Conservation (phyloP, 2,113 vertebrate species). For the Bombycilla garrulus region DNA sequence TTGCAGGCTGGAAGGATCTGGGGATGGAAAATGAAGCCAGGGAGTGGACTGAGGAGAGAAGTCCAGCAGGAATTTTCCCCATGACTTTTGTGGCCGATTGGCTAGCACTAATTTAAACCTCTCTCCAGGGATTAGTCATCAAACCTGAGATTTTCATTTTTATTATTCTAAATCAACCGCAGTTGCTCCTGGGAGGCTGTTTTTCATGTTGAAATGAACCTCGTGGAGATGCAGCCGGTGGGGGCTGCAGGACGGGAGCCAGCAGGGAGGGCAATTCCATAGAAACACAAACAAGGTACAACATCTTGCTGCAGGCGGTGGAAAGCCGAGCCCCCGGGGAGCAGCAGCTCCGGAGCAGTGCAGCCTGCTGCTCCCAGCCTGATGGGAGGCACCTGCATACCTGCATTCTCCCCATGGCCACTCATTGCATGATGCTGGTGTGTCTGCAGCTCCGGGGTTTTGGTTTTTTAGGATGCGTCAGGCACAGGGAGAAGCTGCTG, state of each 20-base stretch:
- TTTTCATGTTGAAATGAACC: slow-evolving; percentile 35
- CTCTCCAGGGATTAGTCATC: slow-evolving; percentile 51
- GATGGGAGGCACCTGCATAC: background rate
- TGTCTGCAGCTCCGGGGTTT: fast-evolving
- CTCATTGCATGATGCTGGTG: fast-evolving
- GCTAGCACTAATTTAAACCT: slow-evolving; percentile 32
- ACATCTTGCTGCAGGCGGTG: background rate
- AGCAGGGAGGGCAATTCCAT: slow-evolving; percentile 16
- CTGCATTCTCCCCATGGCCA: background rate
- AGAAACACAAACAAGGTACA: slow-evolving; percentile 64
- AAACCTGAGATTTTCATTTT: slow-evolving; percentile 41
- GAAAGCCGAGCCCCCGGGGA: background rate
- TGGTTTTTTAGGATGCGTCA: background rate
- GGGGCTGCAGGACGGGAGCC: slow-evolving; percentile 22
- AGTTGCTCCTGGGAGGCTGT: slow-evolving; percentile 30
- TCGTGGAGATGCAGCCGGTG: background rate
- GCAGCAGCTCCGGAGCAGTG: background rate
- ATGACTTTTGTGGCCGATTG: slow-evolving; percentile 39
- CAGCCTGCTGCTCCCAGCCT: background rate
- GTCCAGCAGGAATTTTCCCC: slow-evolving; percentile 69
- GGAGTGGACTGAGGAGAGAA: slow-evolving; percentile 58
- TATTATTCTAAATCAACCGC: slow-evolving; percentile 3
- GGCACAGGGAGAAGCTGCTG: background rate
- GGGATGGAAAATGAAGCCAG: slow-evolving; percentile 69
- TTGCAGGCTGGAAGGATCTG: slow-evolving; percentile 71